Base-by-base conservation (phyloP, 2,888 invertebrate species). In the Rosalia funebris region DNA sequence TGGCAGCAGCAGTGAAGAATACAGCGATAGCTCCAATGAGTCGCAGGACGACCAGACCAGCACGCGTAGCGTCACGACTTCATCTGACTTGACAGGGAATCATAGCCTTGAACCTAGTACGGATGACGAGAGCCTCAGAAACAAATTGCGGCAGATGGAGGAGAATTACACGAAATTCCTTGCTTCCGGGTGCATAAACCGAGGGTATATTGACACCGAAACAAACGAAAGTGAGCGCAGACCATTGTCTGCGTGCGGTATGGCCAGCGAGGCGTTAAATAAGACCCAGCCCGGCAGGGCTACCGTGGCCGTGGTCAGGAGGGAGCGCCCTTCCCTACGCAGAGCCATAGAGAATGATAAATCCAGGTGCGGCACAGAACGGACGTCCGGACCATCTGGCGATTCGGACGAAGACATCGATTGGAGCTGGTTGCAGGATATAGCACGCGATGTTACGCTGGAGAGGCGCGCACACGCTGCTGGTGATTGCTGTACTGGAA, bases 371-470 rank as follows among this genome's bases (percentile, higher is more conserved):
- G 57, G 66, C 71, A 48, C 60, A 45, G 58, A 63, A 66, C 72
- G 75, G 72, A 76, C 66, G 46, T 74, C 74, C 72, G 73, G 65
- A 16, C 44, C 71, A 70, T 67, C 64, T 70, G 74, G 57, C 37
- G 71, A 72, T 17, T 72, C 71, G 32, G 74, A 75, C 61, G 78
- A 77, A 56, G 75, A 76, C 57, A 77, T 78, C 59, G 79, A 79
- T 70, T 78, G 77, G 77, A 77, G 76, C 65, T 79, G 79, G 78
- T 59, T 79, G 68, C 74, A 75, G 69, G 77, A 77, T 46, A 71
- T 76, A 45, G 73, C 70, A 36, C 67, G 68, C 41, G 71, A 70
- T 57, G 65, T 72, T 31, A 67, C 63, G 10, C 36, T 59, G 48
- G 73, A 78, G 56, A 69, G 77, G 41, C 73, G 69, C 52, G 77